These are phyloP conservation scores for Leucoraja erinaceus DNA, from an alignment of 2,113 vertebrate species.

Conservation along the genomic window DNA sequence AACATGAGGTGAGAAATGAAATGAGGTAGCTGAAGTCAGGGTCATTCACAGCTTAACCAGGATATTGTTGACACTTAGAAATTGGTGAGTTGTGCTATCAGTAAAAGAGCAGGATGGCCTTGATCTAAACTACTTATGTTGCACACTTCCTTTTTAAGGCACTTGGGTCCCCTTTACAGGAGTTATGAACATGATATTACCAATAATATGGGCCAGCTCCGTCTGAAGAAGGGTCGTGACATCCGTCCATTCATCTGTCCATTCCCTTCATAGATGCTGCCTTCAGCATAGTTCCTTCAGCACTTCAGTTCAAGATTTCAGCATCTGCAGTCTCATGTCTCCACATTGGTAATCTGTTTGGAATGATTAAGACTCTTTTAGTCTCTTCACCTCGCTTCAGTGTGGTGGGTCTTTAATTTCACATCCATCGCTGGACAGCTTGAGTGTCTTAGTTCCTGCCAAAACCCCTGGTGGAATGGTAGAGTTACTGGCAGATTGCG, in stretches of 20 bases:
- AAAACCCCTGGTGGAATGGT: not conserved
- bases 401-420: not conserved
- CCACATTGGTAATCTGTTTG: not conserved
- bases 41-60: no score
- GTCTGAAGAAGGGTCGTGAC: no score
- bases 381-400: not conserved
- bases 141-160: not conserved
- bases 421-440: not conserved
- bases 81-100: constrained; percentile 10
- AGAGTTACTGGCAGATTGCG: not conserved
- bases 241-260: no score
- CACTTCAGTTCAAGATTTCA: no score
- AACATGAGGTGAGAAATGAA: constrained; percentile 83
- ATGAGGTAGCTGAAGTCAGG: not conserved
- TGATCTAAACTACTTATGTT: not conserved
- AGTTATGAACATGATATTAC: not conserved
- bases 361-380: not conserved
- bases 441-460: not conserved
- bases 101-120: not conserved
- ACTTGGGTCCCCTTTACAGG: not conserved
- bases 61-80: not conserved
- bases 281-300: no score
- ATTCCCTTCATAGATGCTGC: no score
- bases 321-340: no score
- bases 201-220: not conserved